phyloP scores from a whole-genome alignment of 1,140 invertebrate genomes.

The Brachionus calyciflorus region DNA sequence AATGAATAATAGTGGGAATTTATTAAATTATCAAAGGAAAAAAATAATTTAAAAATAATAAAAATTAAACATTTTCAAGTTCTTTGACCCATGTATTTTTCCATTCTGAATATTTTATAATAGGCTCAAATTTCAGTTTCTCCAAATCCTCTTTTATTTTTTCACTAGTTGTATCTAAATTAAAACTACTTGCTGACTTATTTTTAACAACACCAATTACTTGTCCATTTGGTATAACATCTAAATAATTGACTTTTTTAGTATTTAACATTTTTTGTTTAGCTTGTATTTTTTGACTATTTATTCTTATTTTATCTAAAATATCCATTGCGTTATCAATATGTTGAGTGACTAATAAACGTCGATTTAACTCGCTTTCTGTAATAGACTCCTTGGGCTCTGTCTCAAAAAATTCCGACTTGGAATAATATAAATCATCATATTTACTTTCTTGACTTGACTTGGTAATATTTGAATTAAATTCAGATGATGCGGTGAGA shows the following conservation, averaged over 20 bases:
- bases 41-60: neutral
- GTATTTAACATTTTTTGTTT: neutral
- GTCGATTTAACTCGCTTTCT: neutral
- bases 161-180: neutral
- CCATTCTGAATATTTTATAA: constrained; percentile 16
- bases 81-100: constrained; percentile 10
- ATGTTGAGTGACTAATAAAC: neutral
- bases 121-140: neutral
- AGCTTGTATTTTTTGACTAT: neutral
- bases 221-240: neutral
- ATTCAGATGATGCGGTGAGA: neutral
- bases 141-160: no score
- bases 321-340: constrained; percentile 25
- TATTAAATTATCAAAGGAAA: no score
- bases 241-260: constrained; percentile 17
- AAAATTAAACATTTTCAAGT: neutral
- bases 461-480: neutral
- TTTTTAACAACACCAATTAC: neutral
- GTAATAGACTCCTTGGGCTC: neutral
- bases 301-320: constrained; percentile 1
- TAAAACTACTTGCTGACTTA: neutral
- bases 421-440: constrained; percentile 1
- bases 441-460: neutral
- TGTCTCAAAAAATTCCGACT: constrained; percentile 23
- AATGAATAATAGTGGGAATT: no score